Conservation (phyloP, 2,113 vertebrate species). For the Zosterops borbonicus region DNA sequence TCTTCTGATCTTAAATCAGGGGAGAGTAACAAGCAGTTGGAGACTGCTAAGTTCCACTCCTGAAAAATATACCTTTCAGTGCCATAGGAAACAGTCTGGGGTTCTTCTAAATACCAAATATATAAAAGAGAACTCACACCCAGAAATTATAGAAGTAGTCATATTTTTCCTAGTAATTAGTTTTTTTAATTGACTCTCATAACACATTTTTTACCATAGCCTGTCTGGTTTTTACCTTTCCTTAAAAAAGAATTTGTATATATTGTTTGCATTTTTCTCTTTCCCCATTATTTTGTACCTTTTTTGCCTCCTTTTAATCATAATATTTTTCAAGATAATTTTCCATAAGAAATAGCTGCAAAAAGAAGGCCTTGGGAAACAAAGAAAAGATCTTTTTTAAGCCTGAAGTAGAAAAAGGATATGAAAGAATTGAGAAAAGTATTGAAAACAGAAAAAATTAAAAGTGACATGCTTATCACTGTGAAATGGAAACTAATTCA, state of each 20-base stretch:
- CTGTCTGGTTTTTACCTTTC: not conserved
- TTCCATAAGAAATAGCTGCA: not conserved
- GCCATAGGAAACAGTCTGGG: accelerated
- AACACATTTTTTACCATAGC: not conserved
- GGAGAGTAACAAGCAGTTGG: not conserved
- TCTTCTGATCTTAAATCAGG: not conserved
- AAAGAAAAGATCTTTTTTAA: not conserved
- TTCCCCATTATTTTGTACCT: not conserved
- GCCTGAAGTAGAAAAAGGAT: not conserved
- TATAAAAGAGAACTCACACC: not conserved
- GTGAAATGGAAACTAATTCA: not conserved
- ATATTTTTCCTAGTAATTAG: not conserved
- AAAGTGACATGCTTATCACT: not conserved
- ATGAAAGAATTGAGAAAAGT: not conserved
- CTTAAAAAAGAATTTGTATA: not conserved
- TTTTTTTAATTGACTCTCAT: not conserved
- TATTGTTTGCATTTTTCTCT: not conserved
- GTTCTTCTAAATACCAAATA: not conserved
- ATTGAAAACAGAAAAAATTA: not conserved
- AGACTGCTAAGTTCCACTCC: not conserved
- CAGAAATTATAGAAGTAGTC: not conserved
- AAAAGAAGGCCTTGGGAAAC: not conserved
- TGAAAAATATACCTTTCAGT: not conserved
- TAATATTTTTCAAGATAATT: not conserved
- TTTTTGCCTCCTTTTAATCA: not conserved